A percentile compares a stretch with the other conserved stretches of the same genome.
Evolutionary conservation across 2,113 vertebrate genomes (phyloP).

Genomic region (Pontoporia blainvillei): DNA sequence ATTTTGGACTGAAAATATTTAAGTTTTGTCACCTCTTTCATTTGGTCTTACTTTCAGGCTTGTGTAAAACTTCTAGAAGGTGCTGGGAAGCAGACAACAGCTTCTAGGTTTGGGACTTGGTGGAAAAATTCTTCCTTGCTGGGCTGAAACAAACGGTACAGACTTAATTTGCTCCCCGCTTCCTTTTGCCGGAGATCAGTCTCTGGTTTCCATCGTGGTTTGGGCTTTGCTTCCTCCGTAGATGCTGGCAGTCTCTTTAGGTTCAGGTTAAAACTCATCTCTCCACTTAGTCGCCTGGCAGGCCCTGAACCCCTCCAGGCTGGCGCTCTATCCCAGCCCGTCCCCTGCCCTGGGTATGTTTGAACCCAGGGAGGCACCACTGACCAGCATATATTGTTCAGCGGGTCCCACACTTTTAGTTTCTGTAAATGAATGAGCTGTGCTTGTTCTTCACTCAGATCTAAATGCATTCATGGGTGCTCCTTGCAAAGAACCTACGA

Average conservation of each 20-base stretch:
- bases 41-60: background rate
- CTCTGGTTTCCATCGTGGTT: background rate
- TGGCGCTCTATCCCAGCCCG: rapidly evolving
- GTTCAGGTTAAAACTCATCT: background rate
- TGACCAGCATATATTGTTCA: background rate
- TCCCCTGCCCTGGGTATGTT: background rate
- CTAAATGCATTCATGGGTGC: background rate
- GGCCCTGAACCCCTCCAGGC: background rate
- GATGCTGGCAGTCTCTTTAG: background rate
- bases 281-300: background rate
- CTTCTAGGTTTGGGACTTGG: background rate
- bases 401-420: background rate
- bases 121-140: background rate
- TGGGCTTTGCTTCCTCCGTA: background rate
- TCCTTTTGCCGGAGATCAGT: background rate
- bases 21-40: background rate
- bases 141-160: background rate
- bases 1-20: background rate
- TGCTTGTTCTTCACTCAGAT: background rate
- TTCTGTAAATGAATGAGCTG: background rate
- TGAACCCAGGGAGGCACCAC: background rate
- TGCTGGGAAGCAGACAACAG: background rate
- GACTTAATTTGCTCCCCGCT: background rate
- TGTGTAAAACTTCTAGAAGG: background rate
- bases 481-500: background rate